Evolutionary conservation across 1,140 invertebrate species (phyloP).

Genomic region (Zaprionus capensis): DNA sequence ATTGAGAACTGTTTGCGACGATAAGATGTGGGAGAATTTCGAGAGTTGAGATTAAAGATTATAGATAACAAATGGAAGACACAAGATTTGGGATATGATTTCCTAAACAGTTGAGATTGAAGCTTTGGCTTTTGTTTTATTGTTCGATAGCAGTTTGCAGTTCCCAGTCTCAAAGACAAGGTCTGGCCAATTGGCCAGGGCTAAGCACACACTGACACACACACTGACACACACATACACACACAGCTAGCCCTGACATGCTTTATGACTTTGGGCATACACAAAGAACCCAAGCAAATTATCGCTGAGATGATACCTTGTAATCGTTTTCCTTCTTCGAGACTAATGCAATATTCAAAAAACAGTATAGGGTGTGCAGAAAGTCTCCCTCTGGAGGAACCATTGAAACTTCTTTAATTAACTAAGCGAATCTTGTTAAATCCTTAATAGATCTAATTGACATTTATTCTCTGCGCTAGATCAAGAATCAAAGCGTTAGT

Average conservation of each 20-base stretch:
- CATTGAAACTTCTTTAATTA: not conserved
- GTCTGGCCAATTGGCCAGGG: conserved; percentile 49
- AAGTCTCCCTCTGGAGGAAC: not conserved
- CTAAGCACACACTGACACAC: conserved; percentile 14
- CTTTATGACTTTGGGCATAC: conserved; percentile 22
- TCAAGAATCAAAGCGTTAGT: not conserved
- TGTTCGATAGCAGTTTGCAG: conserved; percentile 16
- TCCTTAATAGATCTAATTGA: not conserved
- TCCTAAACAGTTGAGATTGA: conserved; percentile 12
- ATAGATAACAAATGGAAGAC: not conserved
- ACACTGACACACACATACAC: not conserved
- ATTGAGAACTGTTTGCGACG: conserved; percentile 90
- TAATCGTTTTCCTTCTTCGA: not conserved
- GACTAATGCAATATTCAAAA: not conserved
- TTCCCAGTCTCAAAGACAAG: conserved; percentile 48
- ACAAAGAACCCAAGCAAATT: conserved; percentile 22
- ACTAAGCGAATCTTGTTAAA: not conserved
- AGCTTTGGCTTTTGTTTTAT: conserved; percentile 39
- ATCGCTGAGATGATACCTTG: conserved; percentile 6
- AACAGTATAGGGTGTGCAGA: not conserved
- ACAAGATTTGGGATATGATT: not conserved
- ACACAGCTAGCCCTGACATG: conserved; percentile 48
- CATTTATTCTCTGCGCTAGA: not conserved
- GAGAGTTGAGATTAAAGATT: conserved; percentile 19
- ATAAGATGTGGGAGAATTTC: conserved; percentile 9